Base-by-base conservation (phyloP, 2,888 invertebrate species). In the Eristalis pertinax region DNA sequence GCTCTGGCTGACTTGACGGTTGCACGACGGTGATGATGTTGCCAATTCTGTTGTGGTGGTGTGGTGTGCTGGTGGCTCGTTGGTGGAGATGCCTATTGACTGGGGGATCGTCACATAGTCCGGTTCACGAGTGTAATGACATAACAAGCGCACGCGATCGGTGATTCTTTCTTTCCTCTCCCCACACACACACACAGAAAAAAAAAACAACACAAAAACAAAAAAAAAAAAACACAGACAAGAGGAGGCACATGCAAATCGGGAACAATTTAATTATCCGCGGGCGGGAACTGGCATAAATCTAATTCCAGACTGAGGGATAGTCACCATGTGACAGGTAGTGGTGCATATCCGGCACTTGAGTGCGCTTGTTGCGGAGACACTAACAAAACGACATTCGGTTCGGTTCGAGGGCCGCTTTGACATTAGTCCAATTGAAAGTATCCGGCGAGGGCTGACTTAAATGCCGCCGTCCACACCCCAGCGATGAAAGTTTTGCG, bases 391-490 rank as follows among this genome's bases (percentile, higher is more conserved):
- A n/a, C n/a, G 50, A 19, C 50, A 19, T 19, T 32, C 50, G 5
- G 76, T 77, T n/a, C 8, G 32, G 63, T 11, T 38, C 60, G 58
- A 75, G 68, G 67, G 62, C 35, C 72, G 77, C 84, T 73, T 76
- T 80, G 87, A 84, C 83, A 87, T 80, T 73, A 80, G 87, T 87
- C 80, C 87, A 88, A 84, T 84, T 88, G 81, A 84, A 76, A 88
- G 77, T 88, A 88, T 88, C 88, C 88, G 88, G n/a, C 35, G 62
- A 65, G 84, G 78, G 74, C 78, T 68, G 50, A 50, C 73, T 83
- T 77, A 65, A 65, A 41, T 84, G 50, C 50, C 69, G 73, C 32
- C 73, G 77, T 74, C 77, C 84, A 84, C 88, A 88, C 88, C 88
- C 88, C 80, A 81, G 50, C 41, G 50, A 50, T 50, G 50, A 50